Base-by-base conservation (phyloP, 2,888 invertebrate genomes). In the Latrodectus hesperus region DNA sequence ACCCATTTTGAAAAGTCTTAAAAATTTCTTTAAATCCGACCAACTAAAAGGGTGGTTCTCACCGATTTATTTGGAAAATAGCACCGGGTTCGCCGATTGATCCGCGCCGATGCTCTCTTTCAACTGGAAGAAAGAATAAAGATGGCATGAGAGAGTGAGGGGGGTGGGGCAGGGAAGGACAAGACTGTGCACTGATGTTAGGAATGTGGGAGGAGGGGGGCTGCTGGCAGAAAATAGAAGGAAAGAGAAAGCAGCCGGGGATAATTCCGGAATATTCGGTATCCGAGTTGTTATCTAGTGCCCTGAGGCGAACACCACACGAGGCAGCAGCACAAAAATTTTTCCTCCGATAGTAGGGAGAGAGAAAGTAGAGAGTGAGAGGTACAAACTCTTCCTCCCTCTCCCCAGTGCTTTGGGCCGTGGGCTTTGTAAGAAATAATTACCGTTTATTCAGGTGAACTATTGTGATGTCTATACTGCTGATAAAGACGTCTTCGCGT, bases 401-500 rank as follows among this genome's bases (percentile, higher is more conserved):
- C 26, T 49, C 17, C 75, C 74, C 26, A n/a, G 17, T 38, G 26
- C 49, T 72, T 60, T 70, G 78, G 74, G 80, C 88, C 75, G 67
- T 49, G 79, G 88, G 88, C 88, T 78, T 81, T 81, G 88, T 88
- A 84, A 84, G 88, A 88, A 84, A 84, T 88, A 88, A 88, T 88
- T 88, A 88, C 84, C 81, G 84, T 84, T 88, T 84, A 84, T 89
- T 89, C 89, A 89, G 89, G 89, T 89, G 89, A 88, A 89, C 88
- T 88, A 88, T 88, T 89, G 88, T 89, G 83, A 78, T 83, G 83
- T 80, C 82, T 83, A 88, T 86, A 88, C 84, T 84, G 85, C 88
- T 89, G 89, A 89, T 89, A 89, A 89, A 89, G 88, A 89, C 88
- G 86, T 89, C 89, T 88, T 88, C 86, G 88, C 86, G 88, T 86